These are phyloP conservation scores for Andrena dorsata DNA, from an alignment of 2,888 invertebrate species.

Conservation along the genomic window DNA sequence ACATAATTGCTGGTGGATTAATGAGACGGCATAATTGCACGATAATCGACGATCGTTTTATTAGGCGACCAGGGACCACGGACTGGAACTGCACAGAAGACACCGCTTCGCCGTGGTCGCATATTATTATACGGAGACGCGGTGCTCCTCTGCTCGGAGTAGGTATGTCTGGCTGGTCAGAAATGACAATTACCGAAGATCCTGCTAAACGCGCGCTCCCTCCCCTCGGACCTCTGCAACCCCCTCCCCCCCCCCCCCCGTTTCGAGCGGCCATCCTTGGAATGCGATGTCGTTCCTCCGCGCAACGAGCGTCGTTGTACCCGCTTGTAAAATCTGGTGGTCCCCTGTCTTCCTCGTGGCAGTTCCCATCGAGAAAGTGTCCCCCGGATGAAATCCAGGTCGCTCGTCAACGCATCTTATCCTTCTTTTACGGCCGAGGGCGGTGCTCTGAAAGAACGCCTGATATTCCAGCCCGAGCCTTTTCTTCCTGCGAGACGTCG, in stretches of 20 bases:
- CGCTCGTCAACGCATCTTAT: not conserved
- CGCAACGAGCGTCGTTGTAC: constrained; percentile 53
- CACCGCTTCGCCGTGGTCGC: constrained; percentile 71
- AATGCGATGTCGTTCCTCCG: constrained; percentile 72
- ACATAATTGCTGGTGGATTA: constrained; percentile 83
- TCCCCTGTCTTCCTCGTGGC: constrained; percentile 7
- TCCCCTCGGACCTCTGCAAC: not conserved
- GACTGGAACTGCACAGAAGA: constrained; percentile 66
- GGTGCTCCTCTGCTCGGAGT: constrained; percentile 54
- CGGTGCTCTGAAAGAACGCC: not conserved
- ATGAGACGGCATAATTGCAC: constrained; percentile 85
- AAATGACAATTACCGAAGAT: constrained; percentile 82
- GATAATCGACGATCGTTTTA: constrained; percentile 84
- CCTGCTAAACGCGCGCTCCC: constrained; percentile 66
- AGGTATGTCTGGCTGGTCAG: constrained; percentile 81
- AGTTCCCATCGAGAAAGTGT: constrained; percentile 20
- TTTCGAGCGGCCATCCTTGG: constrained; percentile 49
- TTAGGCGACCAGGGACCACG: constrained; percentile 71
- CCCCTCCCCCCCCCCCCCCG: not conserved
- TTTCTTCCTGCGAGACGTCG: too few species aligned
- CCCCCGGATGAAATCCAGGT: constrained; percentile 15
- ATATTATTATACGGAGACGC: constrained; percentile 80
- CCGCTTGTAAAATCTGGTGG: constrained; percentile 50
- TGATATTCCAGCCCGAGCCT: too few species aligned
- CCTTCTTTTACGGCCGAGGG: not conserved